Conservation (phyloP, 2,113 vertebrate genomes). For the Oncorhynchus tshawytscha region DNA sequence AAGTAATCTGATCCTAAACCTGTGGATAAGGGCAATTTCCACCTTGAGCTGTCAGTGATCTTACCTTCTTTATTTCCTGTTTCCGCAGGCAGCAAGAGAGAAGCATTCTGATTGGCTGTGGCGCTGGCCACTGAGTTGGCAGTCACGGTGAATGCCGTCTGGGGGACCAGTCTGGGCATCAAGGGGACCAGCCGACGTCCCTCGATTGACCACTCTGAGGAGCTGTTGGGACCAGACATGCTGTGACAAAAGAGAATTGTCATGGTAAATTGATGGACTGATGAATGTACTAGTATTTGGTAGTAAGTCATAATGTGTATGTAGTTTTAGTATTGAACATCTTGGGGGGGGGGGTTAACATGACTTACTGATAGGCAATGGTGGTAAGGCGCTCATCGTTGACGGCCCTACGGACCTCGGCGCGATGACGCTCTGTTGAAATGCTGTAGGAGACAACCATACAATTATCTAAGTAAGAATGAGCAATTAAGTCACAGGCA, state of each 20-base stretch:
- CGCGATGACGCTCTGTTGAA: constrained; percentile 95
- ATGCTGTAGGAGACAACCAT: constrained; percentile 72
- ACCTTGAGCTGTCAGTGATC: neutral
- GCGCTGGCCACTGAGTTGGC: constrained; percentile 93
- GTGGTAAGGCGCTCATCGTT: constrained; percentile 97
- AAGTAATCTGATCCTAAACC: no score
- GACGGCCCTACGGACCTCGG: constrained; percentile 95
- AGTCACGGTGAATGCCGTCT: constrained; percentile 93
- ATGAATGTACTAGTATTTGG: no score
- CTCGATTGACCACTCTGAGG: constrained; percentile 96
- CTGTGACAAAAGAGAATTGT: constrained; percentile 57
- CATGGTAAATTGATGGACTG: no score
- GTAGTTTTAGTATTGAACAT: neutral
- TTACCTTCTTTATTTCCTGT: constrained; percentile 97
- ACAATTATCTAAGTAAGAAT: neutral
- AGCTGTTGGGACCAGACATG: constrained; percentile 98
- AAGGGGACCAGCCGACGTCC: constrained; percentile 92
- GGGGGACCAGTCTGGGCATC: constrained; percentile 95
- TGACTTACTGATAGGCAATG: constrained; percentile 94
- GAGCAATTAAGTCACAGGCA: no score
- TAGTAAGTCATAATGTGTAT: no score
- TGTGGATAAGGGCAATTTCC: neutral
- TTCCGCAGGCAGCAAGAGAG: constrained; percentile 88
- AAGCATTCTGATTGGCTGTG: constrained; percentile 88
- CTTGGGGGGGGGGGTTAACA: neutral